These are phyloP conservation scores for Rhagoletis zephyria DNA, from an alignment of 1,140 invertebrate genomes.

Conservation along the genomic window DNA sequence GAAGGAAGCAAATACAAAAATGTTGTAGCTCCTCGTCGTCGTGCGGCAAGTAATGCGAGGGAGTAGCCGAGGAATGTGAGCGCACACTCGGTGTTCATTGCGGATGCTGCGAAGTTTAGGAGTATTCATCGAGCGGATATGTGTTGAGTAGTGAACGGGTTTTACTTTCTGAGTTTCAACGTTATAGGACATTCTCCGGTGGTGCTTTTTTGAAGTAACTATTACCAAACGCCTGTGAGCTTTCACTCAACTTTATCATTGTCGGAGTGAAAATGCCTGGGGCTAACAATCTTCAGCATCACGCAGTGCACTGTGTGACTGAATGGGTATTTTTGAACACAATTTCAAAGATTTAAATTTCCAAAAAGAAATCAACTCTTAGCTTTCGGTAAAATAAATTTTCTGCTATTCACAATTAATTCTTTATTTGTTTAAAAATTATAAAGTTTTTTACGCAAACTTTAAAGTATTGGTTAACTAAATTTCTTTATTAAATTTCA, in stretches of 20 bases:
- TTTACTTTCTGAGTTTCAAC: background rate
- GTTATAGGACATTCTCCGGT: background rate
- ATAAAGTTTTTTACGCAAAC: no score
- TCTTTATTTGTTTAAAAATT: no score
- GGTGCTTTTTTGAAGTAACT: background rate
- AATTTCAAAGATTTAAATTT: no score
- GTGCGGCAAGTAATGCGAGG: no score
- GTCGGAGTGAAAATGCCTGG: background rate
- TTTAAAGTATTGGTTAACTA: no score
- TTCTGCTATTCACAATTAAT: no score
- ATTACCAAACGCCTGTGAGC: background rate
- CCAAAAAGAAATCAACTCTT: no score
- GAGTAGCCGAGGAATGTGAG: conserved; percentile 43
- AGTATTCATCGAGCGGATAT: background rate
- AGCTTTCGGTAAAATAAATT: no score
- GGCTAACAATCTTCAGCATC: background rate
- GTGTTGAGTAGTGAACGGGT: background rate
- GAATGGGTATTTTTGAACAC: background rate
- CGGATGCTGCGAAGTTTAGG: conserved; percentile 17
- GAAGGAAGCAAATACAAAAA: conserved; percentile 27
- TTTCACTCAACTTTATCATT: conserved; percentile 16
- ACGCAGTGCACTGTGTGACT: background rate
- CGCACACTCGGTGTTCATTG: background rate
- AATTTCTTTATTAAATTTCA: no score
- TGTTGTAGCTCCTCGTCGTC: background rate